Conservation (phyloP, 1,140 invertebrate genomes). For the Drosophila parvula region DNA sequence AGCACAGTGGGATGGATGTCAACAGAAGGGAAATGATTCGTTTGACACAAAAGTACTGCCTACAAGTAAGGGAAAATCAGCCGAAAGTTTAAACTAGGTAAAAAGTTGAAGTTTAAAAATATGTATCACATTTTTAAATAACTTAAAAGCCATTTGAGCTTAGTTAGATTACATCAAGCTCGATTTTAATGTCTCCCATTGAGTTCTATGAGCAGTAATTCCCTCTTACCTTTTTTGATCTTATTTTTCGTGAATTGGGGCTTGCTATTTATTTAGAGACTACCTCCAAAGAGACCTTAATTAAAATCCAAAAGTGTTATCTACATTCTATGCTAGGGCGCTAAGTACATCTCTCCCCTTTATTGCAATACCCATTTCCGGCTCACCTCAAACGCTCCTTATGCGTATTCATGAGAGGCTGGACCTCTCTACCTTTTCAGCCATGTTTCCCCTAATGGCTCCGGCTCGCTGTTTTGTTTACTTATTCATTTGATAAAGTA, state of each 20-base stretch:
- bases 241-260: not conserved
- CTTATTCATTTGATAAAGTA: slow-evolving; percentile 44
- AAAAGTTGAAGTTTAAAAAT: not conserved
- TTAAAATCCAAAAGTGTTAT: not conserved
- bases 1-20: too few species aligned
- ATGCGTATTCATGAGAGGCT: slow-evolving; percentile 5
- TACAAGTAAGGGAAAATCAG: not conserved
- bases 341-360: not conserved
- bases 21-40: too few species aligned
- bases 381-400: slow-evolving; percentile 3
- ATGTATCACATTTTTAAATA: not conserved
- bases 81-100: not conserved
- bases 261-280: not conserved
- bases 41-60: too few species aligned
- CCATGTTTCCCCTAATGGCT: not conserved
- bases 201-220: not conserved
- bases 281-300: not conserved
- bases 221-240: not conserved
- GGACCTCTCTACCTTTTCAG: slow-evolving; percentile 12
- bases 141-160: not conserved
- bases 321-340: not conserved
- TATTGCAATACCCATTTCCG: not conserved
- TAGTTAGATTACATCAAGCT: not conserved
- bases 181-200: not conserved
- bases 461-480: slow-evolving; percentile 15